Evolutionary conservation across 2,888 invertebrate genomes (phyloP).

Genomic region (Metacarcinus magister): DNA sequence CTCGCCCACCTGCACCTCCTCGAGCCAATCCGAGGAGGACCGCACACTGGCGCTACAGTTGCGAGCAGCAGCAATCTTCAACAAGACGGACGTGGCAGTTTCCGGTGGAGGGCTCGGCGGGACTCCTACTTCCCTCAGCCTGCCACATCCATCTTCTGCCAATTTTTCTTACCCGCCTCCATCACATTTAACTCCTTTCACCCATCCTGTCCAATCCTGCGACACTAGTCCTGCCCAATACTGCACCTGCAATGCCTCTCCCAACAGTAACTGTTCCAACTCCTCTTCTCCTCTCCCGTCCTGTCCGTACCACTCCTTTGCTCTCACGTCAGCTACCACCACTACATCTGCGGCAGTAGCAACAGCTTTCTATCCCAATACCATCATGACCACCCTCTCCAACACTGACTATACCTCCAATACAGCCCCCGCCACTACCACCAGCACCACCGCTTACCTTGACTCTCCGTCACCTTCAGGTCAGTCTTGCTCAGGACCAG

Average conservation of each 20-base stretch:
- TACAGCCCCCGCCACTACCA: conserved; percentile 61
- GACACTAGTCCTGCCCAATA: conserved; percentile 49
- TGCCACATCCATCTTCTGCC: conserved; percentile 78
- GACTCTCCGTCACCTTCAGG: conserved; percentile 84
- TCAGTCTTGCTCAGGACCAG: conserved; percentile 73
- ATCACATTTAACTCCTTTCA: conserved; percentile 84
- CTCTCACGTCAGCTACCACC: conserved; percentile 84
- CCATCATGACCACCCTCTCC: conserved; percentile 83
- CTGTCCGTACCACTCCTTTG: conserved; percentile 81
- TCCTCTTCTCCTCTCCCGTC: conserved; percentile 83
- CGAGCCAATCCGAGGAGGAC: conserved; percentile 70
- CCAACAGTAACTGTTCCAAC: conserved; percentile 67
- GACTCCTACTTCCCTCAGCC: conserved; percentile 84
- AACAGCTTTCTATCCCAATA: conserved; percentile 83
- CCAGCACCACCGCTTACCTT: conserved; percentile 83
- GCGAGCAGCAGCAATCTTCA: conserved; percentile 79
- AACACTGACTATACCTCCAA: conserved; percentile 82
- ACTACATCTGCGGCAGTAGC: conserved; percentile 83
- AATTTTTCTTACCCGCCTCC: conserved; percentile 84
- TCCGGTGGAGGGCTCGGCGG: conserved; percentile 72
- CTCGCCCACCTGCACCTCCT: background rate
- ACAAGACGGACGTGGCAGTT: conserved; percentile 69
- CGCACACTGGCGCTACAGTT: conserved; percentile 80
- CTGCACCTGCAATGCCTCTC: conserved; percentile 68
- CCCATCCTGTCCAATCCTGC: conserved; percentile 26